Evolutionary conservation across 2,113 vertebrate genomes (phyloP).

Genomic region (Psilopogon haemacephalus): DNA sequence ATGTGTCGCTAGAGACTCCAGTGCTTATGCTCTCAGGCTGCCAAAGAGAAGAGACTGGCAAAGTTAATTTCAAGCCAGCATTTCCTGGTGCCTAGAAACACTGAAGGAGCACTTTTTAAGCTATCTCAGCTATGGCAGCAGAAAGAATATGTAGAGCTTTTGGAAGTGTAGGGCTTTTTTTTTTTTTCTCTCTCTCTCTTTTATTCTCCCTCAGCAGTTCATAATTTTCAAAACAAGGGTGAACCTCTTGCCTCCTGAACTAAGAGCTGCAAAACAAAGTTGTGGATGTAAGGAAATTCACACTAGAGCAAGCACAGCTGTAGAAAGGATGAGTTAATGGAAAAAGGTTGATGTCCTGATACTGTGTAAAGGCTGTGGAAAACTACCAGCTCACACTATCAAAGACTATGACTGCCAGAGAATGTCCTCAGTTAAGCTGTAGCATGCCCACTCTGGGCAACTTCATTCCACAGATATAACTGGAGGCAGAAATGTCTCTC

Average conservation of each 20-base stretch:
- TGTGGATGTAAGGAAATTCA: conserved; percentile 8
- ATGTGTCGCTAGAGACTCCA: not conserved
- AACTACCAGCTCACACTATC: not conserved
- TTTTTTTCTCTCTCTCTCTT: too few species aligned
- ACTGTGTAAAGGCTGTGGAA: not conserved
- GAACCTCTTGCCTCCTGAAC: not conserved
- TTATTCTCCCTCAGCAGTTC: not conserved
- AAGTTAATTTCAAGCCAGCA: not conserved
- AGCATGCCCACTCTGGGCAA: not conserved
- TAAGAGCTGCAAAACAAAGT: not conserved
- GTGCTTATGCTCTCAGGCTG: not conserved
- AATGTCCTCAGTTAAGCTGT: not conserved
- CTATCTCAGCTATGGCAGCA: not conserved
- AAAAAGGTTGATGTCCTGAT: not conserved
- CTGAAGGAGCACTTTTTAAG: not conserved
- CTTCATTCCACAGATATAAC: not conserved
- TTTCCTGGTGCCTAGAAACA: not conserved
- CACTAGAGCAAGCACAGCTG: conserved; percentile 17
- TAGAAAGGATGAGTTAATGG: conserved; percentile 42
- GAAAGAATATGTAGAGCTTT: not conserved
- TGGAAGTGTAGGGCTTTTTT: not conserved
- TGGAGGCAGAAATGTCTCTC: not conserved
- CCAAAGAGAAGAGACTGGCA: not conserved
- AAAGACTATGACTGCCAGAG: not conserved
- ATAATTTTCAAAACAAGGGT: not conserved